These are phyloP conservation scores for Andricus curvator DNA, from an alignment of 2,888 invertebrate species.

Conservation along the genomic window DNA sequence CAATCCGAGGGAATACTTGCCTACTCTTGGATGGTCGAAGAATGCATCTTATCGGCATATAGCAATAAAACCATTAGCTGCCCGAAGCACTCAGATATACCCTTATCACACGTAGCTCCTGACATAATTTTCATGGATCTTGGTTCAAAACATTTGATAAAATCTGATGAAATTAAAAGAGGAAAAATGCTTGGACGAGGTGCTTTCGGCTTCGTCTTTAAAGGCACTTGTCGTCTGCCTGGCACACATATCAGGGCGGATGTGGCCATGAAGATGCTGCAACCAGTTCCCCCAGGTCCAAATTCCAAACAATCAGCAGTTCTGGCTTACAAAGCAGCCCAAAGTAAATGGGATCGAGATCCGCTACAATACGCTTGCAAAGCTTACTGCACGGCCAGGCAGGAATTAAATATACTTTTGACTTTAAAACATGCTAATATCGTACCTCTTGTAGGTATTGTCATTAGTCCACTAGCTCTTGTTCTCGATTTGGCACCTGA, in stretches of 20 bases:
- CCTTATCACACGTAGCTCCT: slow-evolving; percentile 91
- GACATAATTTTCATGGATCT: slow-evolving; percentile 96
- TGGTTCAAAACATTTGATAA: slow-evolving; percentile 88
- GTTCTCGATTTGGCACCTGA: slow-evolving; percentile 94
- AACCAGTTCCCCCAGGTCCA: slow-evolving; percentile 93
- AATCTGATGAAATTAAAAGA: slow-evolving; percentile 89
- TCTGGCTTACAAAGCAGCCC: slow-evolving; percentile 82
- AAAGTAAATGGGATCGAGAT: slow-evolving; percentile 96
- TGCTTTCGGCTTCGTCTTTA: slow-evolving; percentile 98
- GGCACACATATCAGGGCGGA: slow-evolving; percentile 82
- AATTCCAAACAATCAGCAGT: slow-evolving; percentile 84
- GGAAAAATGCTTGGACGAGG: slow-evolving; percentile 93
- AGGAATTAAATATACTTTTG: slow-evolving; percentile 93
- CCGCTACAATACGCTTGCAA: slow-evolving; percentile 95
- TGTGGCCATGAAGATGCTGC: slow-evolving; percentile 97
- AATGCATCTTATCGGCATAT: slow-evolving; percentile 94
- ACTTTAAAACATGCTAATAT: slow-evolving; percentile 94
- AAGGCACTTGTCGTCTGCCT: slow-evolving; percentile 85
- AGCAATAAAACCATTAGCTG: slow-evolving; percentile 87
- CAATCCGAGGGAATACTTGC: slow-evolving; percentile 72
- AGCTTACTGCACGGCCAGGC: slow-evolving; percentile 97
- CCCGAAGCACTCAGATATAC: slow-evolving; percentile 88
- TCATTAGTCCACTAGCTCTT: slow-evolving; percentile 92
- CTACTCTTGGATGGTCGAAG: slow-evolving; percentile 96
- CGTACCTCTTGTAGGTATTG: slow-evolving; percentile 94